Percentiles rank a stretch among this genome's conserved stretches.
These are phyloP conservation scores for Ctena decussata DNA, from an alignment of 2,888 invertebrate genomes.

Conservation along the genomic window DNA sequence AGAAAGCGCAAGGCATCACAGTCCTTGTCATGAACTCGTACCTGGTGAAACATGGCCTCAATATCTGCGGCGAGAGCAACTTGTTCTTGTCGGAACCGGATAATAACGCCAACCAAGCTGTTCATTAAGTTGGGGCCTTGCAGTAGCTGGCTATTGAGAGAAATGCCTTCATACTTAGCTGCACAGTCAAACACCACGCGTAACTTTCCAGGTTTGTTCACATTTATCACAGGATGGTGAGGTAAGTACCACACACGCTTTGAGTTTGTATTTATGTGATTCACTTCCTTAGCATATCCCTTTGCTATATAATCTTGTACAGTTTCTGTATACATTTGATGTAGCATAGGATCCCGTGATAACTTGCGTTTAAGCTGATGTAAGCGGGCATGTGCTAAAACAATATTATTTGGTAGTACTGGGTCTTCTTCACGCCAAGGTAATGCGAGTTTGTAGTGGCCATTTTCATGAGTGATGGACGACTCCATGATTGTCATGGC, in stretches of 20 bases:
- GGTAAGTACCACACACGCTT: slow-evolving; percentile 53
- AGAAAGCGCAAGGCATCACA: slow-evolving; percentile 48
- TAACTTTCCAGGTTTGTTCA: slow-evolving; percentile 54
- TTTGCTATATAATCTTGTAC: slow-evolving; percentile 40
- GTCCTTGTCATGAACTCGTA: slow-evolving; percentile 38
- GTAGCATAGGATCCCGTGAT: not conserved
- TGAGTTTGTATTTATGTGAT: not conserved
- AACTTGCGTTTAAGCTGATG: slow-evolving; percentile 41
- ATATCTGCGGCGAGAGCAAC: slow-evolving; percentile 52
- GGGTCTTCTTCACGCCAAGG: slow-evolving; percentile 38
- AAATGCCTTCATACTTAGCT: too few relatives aligned
- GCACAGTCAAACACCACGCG: slow-evolving; percentile 62
- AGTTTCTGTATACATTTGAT: slow-evolving; percentile 28
- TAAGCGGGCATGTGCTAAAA: slow-evolving; percentile 31
- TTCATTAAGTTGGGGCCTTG: slow-evolving; percentile 63
- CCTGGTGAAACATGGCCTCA: slow-evolving; percentile 66
- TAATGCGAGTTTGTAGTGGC: slow-evolving; percentile 46
- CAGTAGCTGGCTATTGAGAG: slow-evolving; percentile 53
- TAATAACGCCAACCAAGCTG: slow-evolving; percentile 51
- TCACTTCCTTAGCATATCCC: slow-evolving; percentile 44
- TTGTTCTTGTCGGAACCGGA: slow-evolving; percentile 49
- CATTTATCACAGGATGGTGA: slow-evolving; percentile 53
- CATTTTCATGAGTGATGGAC: too few relatives aligned
- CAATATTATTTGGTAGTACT: slow-evolving; percentile 34
- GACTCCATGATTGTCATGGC: slow-evolving; percentile 29